phyloP scores from a whole-genome alignment of 2,797 vertebrate genomes.

The Coccyzus lansbergi region DNA sequence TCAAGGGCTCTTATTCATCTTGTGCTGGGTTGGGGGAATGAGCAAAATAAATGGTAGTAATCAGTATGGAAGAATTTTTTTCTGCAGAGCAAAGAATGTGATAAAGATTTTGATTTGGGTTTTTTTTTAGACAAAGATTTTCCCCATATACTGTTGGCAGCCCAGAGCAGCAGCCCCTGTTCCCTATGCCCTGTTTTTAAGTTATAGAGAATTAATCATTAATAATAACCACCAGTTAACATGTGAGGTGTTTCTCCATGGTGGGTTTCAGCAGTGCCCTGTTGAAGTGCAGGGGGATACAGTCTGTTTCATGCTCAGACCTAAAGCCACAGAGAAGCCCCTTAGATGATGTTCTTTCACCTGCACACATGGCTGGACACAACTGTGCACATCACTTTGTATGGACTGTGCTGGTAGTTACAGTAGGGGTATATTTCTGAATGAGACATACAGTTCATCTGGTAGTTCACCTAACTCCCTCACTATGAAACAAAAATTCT shows the following conservation, averaged over 20 bases:
- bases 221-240: neutral
- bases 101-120: too few species aligned
- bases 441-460: neutral
- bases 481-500: neutral
- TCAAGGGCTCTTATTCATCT: neutral
- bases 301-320: accelerated
- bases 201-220: neutral
- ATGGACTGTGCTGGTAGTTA: too few species aligned
- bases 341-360: neutral
- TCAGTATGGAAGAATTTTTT: neutral
- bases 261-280: neutral
- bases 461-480: neutral
- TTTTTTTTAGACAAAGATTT: neutral
- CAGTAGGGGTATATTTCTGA: neutral
- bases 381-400: too few species aligned
- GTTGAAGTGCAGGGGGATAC: neutral
- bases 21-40: neutral
- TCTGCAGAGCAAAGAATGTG: neutral
- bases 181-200: neutral
- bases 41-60: too few species aligned
- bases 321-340: neutral
- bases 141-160: accelerated
- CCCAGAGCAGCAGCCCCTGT: neutral
- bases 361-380: accelerated
- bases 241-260: accelerated